These are phyloP conservation scores for Hafferia zeledoni DNA, from an alignment of 2,797 vertebrate genomes.

Conservation along the genomic window DNA sequence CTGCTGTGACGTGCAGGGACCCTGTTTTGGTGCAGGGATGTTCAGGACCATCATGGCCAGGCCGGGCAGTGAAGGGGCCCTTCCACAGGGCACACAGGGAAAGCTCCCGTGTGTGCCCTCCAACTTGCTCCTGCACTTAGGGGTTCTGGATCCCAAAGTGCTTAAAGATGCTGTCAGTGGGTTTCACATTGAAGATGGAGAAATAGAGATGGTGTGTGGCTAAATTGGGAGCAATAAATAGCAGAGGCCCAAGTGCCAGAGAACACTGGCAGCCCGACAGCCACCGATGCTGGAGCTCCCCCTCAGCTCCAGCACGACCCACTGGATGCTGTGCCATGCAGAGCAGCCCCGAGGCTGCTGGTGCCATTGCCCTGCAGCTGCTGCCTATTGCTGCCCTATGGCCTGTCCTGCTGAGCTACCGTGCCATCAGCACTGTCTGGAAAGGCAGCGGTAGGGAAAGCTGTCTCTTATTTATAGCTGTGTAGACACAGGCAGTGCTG, in stretches of 20 bases:
- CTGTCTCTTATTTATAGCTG: background rate
- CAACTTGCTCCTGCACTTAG: rapidly evolving
- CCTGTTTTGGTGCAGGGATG: background rate
- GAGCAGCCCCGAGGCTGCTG: background rate
- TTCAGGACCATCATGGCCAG: background rate
- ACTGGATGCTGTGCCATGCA: rapidly evolving
- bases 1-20: background rate
- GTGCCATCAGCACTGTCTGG: rapidly evolving
- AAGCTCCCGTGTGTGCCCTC: background rate
- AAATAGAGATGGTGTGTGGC: background rate
- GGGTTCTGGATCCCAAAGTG: background rate
- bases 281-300: rapidly evolving
- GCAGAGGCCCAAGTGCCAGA: background rate
- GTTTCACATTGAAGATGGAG: background rate
- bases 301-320: background rate
- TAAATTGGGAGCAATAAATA: background rate
- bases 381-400: background rate
- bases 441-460: background rate
- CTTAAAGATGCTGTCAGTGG: rapidly evolving
- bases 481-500: background rate
- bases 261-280: background rate
- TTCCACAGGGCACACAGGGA: background rate
- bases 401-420: background rate
- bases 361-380: background rate
- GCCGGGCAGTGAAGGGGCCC: background rate